Conservation (phyloP, 2,797 vertebrate genomes). For the Brachyalestes nurse region DNA sequence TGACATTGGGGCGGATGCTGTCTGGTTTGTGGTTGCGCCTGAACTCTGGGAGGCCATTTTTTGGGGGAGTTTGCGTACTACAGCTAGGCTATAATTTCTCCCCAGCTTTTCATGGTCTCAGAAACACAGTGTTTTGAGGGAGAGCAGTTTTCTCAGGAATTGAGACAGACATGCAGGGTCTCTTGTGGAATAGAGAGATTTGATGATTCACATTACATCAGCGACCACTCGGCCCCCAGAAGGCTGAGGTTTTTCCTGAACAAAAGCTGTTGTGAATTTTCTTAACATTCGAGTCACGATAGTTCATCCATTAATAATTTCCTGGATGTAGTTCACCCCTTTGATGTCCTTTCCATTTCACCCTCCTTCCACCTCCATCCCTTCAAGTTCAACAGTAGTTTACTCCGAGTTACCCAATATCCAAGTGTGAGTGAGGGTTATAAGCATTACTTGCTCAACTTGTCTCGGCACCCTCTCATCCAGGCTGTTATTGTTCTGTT, state of each 20-base stretch:
- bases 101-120: slow-evolving; percentile 42
- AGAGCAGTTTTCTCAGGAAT: slow-evolving; percentile 45
- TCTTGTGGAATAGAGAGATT: slow-evolving; percentile 44
- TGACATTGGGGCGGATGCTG: slow-evolving; percentile 44
- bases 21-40: slow-evolving; percentile 42
- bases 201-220: slow-evolving; percentile 58
- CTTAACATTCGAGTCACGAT: slow-evolving; percentile 20
- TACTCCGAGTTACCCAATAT: slow-evolving; percentile 20
- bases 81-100: slow-evolving; percentile 48
- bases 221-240: slow-evolving; percentile 43
- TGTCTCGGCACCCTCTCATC: neutral
- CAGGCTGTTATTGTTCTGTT: slow-evolving; percentile 22
- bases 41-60: slow-evolving; percentile 45
- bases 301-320: slow-evolving; percentile 34
- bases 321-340: slow-evolving; percentile 38
- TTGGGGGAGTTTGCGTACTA: slow-evolving; percentile 27
- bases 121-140: slow-evolving; percentile 40
- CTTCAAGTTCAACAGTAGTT: slow-evolving; percentile 46
- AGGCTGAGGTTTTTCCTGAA: slow-evolving; percentile 49
- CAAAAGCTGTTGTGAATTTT: slow-evolving; percentile 49
- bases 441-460: slow-evolving; percentile 1
- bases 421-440: slow-evolving; percentile 20
- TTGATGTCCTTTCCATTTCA: slow-evolving; percentile 26
- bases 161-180: slow-evolving; percentile 43
- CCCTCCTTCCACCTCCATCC: slow-evolving; percentile 9